Base-by-base conservation (phyloP, 2,113 vertebrate genomes). In the Paradisaea rubra region DNA sequence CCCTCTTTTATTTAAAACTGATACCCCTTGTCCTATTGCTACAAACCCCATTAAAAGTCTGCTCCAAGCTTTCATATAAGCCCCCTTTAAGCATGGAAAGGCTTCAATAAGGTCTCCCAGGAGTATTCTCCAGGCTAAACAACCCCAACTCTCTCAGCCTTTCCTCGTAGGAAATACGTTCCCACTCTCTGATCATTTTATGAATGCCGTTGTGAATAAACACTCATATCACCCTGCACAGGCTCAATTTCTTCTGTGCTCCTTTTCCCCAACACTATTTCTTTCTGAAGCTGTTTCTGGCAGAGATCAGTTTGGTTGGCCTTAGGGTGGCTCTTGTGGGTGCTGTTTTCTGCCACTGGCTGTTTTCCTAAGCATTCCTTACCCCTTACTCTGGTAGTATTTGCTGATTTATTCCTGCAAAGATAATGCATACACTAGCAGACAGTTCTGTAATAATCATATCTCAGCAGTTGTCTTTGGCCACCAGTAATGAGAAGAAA, bases 401-500 rank as follows among this genome's bases (percentile, higher is more conserved):
- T 90, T 90, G 47, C 68, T 3, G 17, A 71, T 93, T 95, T 95
- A 50, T 91, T 93, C 91, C 54, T 72, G 88, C n/a, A 56, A 90
- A 84, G 76, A 52, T 86, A 86, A 87, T 72, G 77, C 65, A 60
- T 41, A 65, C 49, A 30, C 69, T 89, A 91, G 61, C 77, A 95
- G 92, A 64, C 57, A 87, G 77, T 30, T 83, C 85, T 91, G 85
- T 93, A 88, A 24, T 94, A 93, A 93, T 93, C 53, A 45, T 77
- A 82, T 88, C 88, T 83, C 88, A 95, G 94, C 90, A 88, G 79
- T 95, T 94, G 91, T 95, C 93, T 96, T 94, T 95, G 94, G 94
- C 95, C 90, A 95, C 91, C 82, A 93, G 85, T 94, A 96, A 96
- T 96, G 86, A 96, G 93, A 97, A 95, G 79, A 96, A 95, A 95